Percentiles rank a stretch among this genome's conserved stretches.
phyloP scores from a whole-genome alignment of 1,140 invertebrate species.

The Apolygus lucorum region DNA sequence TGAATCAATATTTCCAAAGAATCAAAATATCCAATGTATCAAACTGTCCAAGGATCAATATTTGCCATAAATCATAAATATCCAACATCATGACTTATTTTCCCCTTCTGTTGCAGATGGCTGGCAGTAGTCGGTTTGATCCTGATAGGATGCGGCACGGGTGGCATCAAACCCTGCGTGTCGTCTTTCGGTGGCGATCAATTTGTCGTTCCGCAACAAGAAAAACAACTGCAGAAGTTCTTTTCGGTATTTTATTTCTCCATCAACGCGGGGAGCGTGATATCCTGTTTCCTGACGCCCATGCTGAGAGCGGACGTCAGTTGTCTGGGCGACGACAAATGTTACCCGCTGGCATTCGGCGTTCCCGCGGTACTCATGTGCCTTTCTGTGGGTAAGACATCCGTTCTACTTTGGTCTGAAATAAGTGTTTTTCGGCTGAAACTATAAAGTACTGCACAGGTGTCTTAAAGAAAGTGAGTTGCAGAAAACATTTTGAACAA shows the following conservation, averaged over 20 bases:
- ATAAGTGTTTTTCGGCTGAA: too few relatives aligned
- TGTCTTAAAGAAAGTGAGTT: too few relatives aligned
- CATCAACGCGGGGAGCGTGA: conserved; percentile 83
- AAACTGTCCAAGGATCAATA: too few relatives aligned
- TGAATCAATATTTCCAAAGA: too few relatives aligned
- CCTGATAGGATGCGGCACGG: conserved; percentile 81
- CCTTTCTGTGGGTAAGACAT: conserved; percentile 57
- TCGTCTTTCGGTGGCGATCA: conserved; percentile 96
- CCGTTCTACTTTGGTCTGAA: too few relatives aligned
- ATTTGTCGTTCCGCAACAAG: conserved; percentile 71
- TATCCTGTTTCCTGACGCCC: conserved; percentile 85
- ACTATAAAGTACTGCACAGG: too few relatives aligned
- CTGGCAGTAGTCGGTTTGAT: conserved; percentile 69
- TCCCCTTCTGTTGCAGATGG: conserved; percentile 43
- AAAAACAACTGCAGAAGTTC: conserved; percentile 65
- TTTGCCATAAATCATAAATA: too few relatives aligned
- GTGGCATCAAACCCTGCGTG: conserved; percentile 96
- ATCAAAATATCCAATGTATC: too few relatives aligned
- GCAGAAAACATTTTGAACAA: too few relatives aligned
- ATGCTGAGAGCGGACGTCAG: conserved; percentile 62
- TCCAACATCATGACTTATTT: too few relatives aligned
- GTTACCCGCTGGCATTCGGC: conserved; percentile 86
- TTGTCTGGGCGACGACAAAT: conserved; percentile 72
- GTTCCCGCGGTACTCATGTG: conserved; percentile 78
- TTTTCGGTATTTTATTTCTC: conserved; percentile 92